Evolutionary conservation across 2,797 vertebrate genomes (phyloP), one percentile per base, ranked within the genome.

Genomic region (Brotula barbata): DNA sequence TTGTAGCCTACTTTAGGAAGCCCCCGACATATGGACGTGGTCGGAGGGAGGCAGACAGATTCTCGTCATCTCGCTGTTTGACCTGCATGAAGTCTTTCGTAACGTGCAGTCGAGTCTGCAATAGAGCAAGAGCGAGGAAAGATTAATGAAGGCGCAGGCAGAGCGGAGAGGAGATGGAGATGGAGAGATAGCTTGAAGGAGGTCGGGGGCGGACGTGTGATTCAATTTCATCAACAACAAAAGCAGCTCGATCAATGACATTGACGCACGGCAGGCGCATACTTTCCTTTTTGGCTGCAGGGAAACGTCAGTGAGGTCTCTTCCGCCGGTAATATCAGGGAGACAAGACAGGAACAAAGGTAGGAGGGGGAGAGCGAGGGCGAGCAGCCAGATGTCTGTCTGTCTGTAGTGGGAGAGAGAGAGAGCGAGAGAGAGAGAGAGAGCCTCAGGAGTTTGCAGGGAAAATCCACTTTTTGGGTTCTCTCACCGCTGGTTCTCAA

Each of bases 401-500:
- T 28, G 25, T 28, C 25, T 28, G 25, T 28, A 28, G 25, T 3
- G 3, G 42, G 43, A 4, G 21, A 61, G 39, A 55, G 41, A 42
- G 34, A 2, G 41, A 25, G n/a, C n/a, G 45, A 9, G 20, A 39
- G 54, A 70, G 67, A n/a, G 46, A 71, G 56, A 68, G 58, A 66
- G 34, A 61, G 66, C 80, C 80, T 78, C 65, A 82, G 76, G 73
- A 78, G 81, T 77, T 85, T 83, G 83, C 84, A 80, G 67, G 60
- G 81, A 81, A 81, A 42, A 69, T 74, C 64, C 51, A 58, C 23
- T 47, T 60, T 45, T 33, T 45, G 23, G 57, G 54, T 17, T 14
- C 49, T 15, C 17, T 63, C 34, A 34, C 59, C 17, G 42, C 50
- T 65, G 52, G 39, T 47, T 63, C n/a, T 42, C 15, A 17, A 39